These are phyloP conservation scores for Argopecten irradians DNA, from an alignment of 1,140 invertebrate species.

Conservation along the genomic window DNA sequence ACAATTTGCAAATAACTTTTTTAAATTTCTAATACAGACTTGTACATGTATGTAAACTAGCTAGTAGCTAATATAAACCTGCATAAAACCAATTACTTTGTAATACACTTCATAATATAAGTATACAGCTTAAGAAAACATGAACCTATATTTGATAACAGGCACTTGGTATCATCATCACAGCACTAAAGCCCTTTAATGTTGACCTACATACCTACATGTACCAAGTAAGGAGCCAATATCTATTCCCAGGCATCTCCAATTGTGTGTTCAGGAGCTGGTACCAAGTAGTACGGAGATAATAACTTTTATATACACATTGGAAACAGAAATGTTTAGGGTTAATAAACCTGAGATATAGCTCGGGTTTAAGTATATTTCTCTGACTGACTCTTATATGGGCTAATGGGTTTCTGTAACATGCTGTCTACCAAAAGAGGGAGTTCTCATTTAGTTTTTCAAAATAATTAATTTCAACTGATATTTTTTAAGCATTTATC, in stretches of 20 bases:
- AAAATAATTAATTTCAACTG: too few species aligned
- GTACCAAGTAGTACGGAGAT: neutral
- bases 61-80: too few species aligned
- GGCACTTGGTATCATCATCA: neutral
- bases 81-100: too few species aligned
- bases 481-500: too few species aligned
- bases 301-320: neutral
- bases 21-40: too few species aligned
- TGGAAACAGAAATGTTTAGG: neutral
- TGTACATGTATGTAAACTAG: too few species aligned
- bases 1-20: too few species aligned
- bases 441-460: too few species aligned
- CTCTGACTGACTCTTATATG: too few species aligned
- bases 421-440: too few species aligned
- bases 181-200: neutral
- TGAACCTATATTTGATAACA: neutral
- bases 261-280: neutral
- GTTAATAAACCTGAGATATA: neutral
- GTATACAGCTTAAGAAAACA: neutral
- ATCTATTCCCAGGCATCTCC: neutral
- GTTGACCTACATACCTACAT: neutral
- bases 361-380: too few species aligned
- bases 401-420: too few species aligned
- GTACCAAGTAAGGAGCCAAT: neutral
- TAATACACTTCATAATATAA: neutral